These are phyloP conservation scores for Ectropis grisescens DNA, from an alignment of 1,140 invertebrate species.

Conservation along the genomic window DNA sequence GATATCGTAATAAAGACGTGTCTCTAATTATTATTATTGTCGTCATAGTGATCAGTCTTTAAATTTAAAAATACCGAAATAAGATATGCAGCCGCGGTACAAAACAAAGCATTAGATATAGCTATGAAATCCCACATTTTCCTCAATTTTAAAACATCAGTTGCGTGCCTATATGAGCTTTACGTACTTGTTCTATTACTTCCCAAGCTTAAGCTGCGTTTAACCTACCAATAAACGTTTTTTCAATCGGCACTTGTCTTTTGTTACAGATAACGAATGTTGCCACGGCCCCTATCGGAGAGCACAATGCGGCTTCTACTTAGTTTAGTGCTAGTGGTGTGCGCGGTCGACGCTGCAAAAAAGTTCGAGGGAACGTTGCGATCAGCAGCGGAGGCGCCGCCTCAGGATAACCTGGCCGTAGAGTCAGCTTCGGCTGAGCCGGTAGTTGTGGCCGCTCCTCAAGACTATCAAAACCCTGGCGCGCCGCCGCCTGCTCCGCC, in stretches of 20 bases:
- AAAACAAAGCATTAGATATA: conserved; percentile 14
- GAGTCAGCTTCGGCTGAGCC: conserved; percentile 51
- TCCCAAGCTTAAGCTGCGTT: conserved; percentile 25
- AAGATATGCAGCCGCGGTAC: too few species aligned
- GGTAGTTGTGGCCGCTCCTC: conserved; percentile 42
- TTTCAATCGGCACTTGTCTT: conserved; percentile 28
- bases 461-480: conserved; percentile 55
- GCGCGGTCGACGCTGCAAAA: conserved; percentile 48
- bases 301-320: conserved; percentile 51
- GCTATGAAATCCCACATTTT: conserved; percentile 17
- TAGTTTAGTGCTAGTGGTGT: conserved; percentile 49
- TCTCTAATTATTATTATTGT: too few species aligned
- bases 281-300: conserved; percentile 35
- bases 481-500: conserved; percentile 32
- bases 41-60: too few species aligned
- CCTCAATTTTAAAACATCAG: conserved; percentile 14
- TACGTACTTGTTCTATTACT: conserved; percentile 17
- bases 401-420: conserved; percentile 57
- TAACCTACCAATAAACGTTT: conserved; percentile 19
- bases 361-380: conserved; percentile 61
- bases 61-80: too few species aligned
- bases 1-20: too few species aligned
- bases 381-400: conserved; percentile 60
- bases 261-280: conserved; percentile 59
- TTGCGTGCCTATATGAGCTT: conserved; percentile 21